Conservation (phyloP, 2,888 invertebrate genomes). For the Ditula angustiorana region DNA sequence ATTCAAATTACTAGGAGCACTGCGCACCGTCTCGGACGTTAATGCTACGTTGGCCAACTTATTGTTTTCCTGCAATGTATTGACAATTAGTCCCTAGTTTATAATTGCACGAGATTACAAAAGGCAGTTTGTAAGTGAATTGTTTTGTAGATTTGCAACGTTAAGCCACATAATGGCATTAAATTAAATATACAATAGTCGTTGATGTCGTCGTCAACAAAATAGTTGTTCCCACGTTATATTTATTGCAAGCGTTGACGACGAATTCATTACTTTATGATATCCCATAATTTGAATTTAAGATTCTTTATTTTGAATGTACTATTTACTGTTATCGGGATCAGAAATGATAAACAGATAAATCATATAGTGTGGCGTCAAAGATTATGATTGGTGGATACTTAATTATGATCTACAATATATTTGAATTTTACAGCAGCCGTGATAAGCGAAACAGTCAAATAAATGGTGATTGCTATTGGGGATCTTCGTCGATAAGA, state of each 20-base stretch:
- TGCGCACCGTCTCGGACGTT: constrained; percentile 50
- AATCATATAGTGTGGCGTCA: not conserved
- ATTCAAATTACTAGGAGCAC: constrained; percentile 58
- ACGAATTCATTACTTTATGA: not conserved
- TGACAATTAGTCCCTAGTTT: constrained; percentile 37
- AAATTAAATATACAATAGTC: constrained; percentile 15
- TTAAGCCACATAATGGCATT: constrained; percentile 11
- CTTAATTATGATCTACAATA: constrained; percentile 17
- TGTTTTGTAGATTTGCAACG: constrained; percentile 16
- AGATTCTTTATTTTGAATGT: not conserved
- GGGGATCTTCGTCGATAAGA: constrained; percentile 74
- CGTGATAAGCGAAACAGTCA: constrained; percentile 70
- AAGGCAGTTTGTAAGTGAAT: constrained; percentile 29
- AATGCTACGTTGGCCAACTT: constrained; percentile 47
- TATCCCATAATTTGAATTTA: not conserved
- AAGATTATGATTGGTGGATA: constrained; percentile 15
- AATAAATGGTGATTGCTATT: constrained; percentile 72
- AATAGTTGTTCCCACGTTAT: constrained; percentile 3
- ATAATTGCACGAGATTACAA: constrained; percentile 41
- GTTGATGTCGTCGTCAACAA: not conserved
- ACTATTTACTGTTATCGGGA: not conserved
- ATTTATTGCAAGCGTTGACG: not conserved
- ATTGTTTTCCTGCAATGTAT: constrained; percentile 46
- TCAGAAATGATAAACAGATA: constrained; percentile 1
- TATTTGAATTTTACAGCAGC: constrained; percentile 49